Conservation (phyloP, 1,140 invertebrate genomes). For the Pomacea maculata region DNA sequence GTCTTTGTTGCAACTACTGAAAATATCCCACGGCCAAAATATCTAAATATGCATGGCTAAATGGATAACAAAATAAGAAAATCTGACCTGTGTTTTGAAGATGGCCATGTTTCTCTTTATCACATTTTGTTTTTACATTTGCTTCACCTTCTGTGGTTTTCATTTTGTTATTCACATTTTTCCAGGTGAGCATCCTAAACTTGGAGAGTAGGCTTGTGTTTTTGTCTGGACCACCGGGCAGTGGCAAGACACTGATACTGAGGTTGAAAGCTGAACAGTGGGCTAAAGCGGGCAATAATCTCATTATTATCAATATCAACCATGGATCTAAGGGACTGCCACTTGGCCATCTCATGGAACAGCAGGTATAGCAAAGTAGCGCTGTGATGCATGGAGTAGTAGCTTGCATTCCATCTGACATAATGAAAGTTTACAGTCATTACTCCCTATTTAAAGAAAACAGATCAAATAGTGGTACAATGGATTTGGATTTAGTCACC, state of each 20-base stretch:
- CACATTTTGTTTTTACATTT: background rate
- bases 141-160: background rate
- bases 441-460: too few relatives aligned
- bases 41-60: too few relatives aligned
- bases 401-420: too few relatives aligned
- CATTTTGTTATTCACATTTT: background rate
- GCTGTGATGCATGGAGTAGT: background rate
- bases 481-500: too few relatives aligned
- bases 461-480: too few relatives aligned
- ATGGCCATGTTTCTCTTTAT: background rate
- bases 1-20: too few relatives aligned
- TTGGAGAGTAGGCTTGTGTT: constrained; percentile 1
- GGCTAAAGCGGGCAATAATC: constrained; percentile 11
- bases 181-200: constrained; percentile 15
- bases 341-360: constrained; percentile 12
- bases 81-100: too few relatives aligned
- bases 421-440: too few relatives aligned
- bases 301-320: constrained; percentile 26
- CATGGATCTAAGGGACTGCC: constrained; percentile 14
- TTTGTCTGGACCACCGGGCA: constrained; percentile 29
- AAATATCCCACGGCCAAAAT: too few relatives aligned
- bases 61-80: too few relatives aligned
- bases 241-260: constrained; percentile 30
- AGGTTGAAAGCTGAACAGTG: constrained; percentile 24
- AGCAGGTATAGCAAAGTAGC: constrained; percentile 3